Evolutionary conservation across 2,888 invertebrate species (phyloP), one percentile per base, ranked within the genome.

Genomic region (Rhagium mordax): DNA sequence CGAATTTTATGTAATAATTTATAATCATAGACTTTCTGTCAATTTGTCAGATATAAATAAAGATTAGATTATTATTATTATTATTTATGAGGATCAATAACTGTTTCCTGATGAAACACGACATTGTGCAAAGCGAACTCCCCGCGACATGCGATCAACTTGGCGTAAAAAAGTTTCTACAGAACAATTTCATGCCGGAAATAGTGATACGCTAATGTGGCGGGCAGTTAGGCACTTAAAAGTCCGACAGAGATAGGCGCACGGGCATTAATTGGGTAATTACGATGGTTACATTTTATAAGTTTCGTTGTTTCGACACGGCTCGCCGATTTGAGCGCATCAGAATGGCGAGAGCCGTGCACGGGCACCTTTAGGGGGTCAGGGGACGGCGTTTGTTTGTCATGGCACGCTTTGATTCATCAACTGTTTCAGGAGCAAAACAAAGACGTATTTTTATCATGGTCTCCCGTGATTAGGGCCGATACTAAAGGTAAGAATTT

Each of bases 191-290:
- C 6, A n/a, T 20, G 24, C 55, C 55, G 55, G 55, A 55, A 55
- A 20, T 24, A 21, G 24, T 51, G 21, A 51, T 20, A 21, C 21
- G 55, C 55, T 55, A 24, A 55, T 55, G 24, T n/a, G 24, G 24
- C 7, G 55, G 55, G n/a, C 55, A n/a, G 55, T 55, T 55, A 24
- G n/a, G 24, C 24, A n/a, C 55, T 13, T 55, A 24, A 51, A 55
- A 55, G 20, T 24, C 24, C 10, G 55, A 55, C n/a, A 24, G 24
- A 24, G 24, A 13, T 24, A 21, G 41, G 41, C 4, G 13, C 41
- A 41, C n/a, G 13, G 4, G n/a, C 13, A 41, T 41, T 41, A 41
- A n/a, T 41, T n/a, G n/a, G 13, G 41, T 41, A 41, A 41, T 41
- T 41, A 41, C 13, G n/a, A 41, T 41, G 41, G 41, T 41, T 41